Evolutionary conservation across 1,140 invertebrate genomes (phyloP), one percentile per base, ranked within the genome.

Genomic region (Globodera rostochiensis): DNA sequence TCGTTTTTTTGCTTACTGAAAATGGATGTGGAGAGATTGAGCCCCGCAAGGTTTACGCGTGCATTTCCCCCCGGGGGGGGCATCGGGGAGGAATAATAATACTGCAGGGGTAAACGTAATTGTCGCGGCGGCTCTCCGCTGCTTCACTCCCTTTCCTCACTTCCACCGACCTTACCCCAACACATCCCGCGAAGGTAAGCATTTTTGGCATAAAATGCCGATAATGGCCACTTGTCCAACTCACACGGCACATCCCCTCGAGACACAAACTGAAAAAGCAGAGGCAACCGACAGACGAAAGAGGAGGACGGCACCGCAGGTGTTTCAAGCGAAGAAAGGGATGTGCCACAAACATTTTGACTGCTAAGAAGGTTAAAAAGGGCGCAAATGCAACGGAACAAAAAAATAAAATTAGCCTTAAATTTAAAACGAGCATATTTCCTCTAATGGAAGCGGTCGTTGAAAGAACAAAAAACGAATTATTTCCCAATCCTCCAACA

Each of bases 151-250:
- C 15, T 64, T 64, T 64, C 57, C 57, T 36, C 57, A 53, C 53
- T 53, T 53, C 15, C 19, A 64, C 57, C 15, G 11, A 15, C 57
- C 57, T 36, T 64, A 53, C 57, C 19, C 57, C 57, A 64, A 64
- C 57, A 64, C 1, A 19, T 64, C 57, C 57, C 57, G 6, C 57
- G 19, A 64, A 64, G 57, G 57, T 64, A 64, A 11, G 15, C 57
- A 64, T 64, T 64, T 64, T 64, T 64, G 57, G 57, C 57, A 64
- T 15, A 64, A 64, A 64, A 64, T 64, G 15, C 57, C 57, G 57
- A 64, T 64, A 64, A 64, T 64, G 57, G 57, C 57, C 57, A 64
- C 57, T 64, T 64, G 57, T 64, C 57, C 57, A 19, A 64, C 57
- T 64, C 57, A 64, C 57, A 64, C 57, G 57, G 57, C 57, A 64